phyloP scores from a whole-genome alignment of 2,113 vertebrate species.

The Cephalopholis sonnerati region DNA sequence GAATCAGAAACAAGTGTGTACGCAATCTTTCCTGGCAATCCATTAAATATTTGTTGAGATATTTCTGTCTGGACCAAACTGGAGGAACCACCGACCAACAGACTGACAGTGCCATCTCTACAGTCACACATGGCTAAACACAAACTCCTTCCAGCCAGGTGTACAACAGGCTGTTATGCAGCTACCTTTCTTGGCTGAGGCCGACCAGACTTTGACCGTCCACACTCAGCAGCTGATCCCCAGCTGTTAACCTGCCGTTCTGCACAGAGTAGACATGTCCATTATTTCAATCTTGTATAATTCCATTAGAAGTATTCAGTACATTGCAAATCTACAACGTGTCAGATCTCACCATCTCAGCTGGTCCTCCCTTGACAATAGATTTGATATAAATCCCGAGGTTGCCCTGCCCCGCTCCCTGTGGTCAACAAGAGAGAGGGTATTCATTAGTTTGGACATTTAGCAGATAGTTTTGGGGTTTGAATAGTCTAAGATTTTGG shows the following conservation, averaged over 20 bases:
- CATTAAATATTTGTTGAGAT: too few species aligned
- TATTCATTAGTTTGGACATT: slow-evolving; percentile 15
- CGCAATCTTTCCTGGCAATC: too few species aligned
- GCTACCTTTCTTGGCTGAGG: slow-evolving; percentile 94
- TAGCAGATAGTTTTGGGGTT: background rate
- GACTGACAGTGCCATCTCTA: too few species aligned
- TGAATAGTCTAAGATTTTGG: background rate
- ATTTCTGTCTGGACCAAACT: too few species aligned
- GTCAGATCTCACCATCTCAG: slow-evolving; percentile 87
- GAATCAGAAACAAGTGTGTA: too few species aligned
- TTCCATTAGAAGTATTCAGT: background rate
- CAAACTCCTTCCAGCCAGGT: background rate
- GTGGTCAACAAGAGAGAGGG: background rate
- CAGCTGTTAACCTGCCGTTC: slow-evolving; percentile 91
- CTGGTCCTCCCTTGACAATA: slow-evolving; percentile 92
- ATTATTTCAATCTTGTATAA: background rate
- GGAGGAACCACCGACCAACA: background rate
- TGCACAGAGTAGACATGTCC: slow-evolving; percentile 19
- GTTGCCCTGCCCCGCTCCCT: slow-evolving; percentile 91
- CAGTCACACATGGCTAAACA: background rate
- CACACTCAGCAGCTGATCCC: slow-evolving; percentile 94
- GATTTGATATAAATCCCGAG: slow-evolving; percentile 96
- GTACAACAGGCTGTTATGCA: background rate
- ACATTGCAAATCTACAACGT: background rate
- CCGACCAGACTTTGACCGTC: slow-evolving; percentile 92